Evolutionary conservation across 2,888 invertebrate species (phyloP).

Genomic region (Pilophorus perplexus): DNA sequence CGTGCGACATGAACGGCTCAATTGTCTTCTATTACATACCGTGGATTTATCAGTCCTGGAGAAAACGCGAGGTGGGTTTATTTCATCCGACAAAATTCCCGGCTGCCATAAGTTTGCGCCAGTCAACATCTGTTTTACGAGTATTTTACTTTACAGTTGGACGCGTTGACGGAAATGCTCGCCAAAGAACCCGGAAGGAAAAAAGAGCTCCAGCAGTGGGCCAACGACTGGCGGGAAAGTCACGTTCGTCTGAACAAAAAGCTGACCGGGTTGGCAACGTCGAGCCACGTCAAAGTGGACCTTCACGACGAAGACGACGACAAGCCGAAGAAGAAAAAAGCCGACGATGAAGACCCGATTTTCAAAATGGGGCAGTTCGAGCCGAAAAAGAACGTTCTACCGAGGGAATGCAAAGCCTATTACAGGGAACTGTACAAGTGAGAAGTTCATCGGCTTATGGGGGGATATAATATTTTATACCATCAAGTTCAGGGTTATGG

Average conservation of each 20-base stretch:
- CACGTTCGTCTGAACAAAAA: conserved; percentile 37
- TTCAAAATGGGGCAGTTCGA: conserved; percentile 12
- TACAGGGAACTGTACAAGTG: conserved; percentile 38
- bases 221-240: conserved; percentile 43
- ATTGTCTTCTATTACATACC: conserved; percentile 48
- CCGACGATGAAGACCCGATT: conserved; percentile 3
- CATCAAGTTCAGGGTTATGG: no score
- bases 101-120: not conserved
- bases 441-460: not conserved
- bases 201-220: conserved; percentile 44
- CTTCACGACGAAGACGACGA: conserved; percentile 4
- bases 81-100: no score
- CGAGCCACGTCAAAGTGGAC: conserved; percentile 4
- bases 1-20: conserved; percentile 46
- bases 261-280: not conserved
- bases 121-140: no score
- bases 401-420: conserved; percentile 30
- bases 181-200: conserved; percentile 43
- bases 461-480: not conserved
- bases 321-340: not conserved
- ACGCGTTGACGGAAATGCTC: conserved; percentile 13
- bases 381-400: conserved; percentile 16
- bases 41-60: conserved; percentile 46
- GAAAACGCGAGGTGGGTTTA: conserved; percentile 45
- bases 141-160: conserved; percentile 29